Base-by-base conservation (phyloP, 2,888 invertebrate genomes). In the Epistrophe eligans region DNA sequence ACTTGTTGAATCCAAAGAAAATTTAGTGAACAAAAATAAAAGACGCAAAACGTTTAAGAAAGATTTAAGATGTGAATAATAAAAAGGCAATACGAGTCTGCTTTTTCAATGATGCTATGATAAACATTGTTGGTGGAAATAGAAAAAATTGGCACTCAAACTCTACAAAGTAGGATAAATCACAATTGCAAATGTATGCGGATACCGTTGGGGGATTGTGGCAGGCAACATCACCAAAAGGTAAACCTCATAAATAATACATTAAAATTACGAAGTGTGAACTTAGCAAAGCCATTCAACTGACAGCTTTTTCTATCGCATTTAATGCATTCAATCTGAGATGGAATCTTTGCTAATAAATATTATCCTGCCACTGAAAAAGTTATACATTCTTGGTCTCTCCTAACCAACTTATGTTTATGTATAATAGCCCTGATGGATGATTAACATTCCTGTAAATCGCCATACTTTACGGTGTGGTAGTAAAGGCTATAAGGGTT, bases 181-280 rank as follows among this genome's bases (percentile, higher is more conserved):
- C 85, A 74, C 82, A 45, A 87, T 82, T 82, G 77, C 82, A 82
- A 87, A 87, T 85, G 48, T 52, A 11, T 35, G 40, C 17, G 45
- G 45, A 52, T 74, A 58, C 35, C 11, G 2, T 40, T 38, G 40
- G 48, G 72, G n/a, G 45, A 52, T 17, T 58, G 50, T 48, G 58
- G 55, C 24, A 40, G 52, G 55, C 24, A 40, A n/a, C 40, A 40
- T 32, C 28, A 58, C 57, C 40, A 58, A 67, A 64, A 74, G 71
- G 79, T 74, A 79, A 70, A 77, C 45, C 85, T 87, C 77, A 87
- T 87, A 82, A 87, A 87, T 87, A 87, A 87, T 72, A 79, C 85
- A 87, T 87, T 74, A 74, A 73, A 79, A 79, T 82, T 79, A 77
- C 74, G 73, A 71, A 79, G 82, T 87, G 82, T 52, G 64, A 82